Conservation (phyloP, 2,888 invertebrate genomes). For the Frankliniella intonsa region DNA sequence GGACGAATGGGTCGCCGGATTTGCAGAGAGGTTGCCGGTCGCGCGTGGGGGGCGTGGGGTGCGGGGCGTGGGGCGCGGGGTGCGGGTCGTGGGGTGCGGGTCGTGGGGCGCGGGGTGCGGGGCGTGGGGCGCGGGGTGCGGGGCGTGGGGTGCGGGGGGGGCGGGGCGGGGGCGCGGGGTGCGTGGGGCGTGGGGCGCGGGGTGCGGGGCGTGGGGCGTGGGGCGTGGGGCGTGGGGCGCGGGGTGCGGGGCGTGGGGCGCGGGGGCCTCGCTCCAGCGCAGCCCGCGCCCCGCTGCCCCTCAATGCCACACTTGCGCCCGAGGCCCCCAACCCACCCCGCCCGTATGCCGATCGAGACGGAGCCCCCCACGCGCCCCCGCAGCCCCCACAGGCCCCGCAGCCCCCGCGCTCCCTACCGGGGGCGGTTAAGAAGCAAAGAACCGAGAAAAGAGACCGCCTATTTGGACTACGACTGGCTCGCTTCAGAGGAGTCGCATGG, state of each 20-base stretch:
- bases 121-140: not conserved
- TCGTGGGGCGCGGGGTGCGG: no score
- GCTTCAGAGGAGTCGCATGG: not conserved
- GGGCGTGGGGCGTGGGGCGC: not conserved
- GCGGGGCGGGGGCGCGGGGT: not conserved
- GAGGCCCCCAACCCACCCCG: no score
- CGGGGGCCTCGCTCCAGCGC: no score
- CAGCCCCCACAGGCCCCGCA: not conserved
- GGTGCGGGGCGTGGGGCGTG: no score
- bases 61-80: no score
- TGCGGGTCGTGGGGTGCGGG: no score
- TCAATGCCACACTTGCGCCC: no score
- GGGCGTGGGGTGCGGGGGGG: not conserved
- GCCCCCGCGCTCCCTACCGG: not conserved
- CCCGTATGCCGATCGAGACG: no score
- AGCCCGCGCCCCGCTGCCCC: no score
- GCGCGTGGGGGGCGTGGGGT: no score
- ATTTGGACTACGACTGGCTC: not conserved
- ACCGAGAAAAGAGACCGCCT: not conserved
- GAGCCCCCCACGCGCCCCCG: not conserved
- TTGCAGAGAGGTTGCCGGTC: not conserved
- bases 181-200: no score
- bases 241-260: not conserved
- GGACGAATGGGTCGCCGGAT: not conserved
- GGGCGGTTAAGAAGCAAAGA: not conserved